phyloP scores from a whole-genome alignment of 1,140 invertebrate species.

The Drosophila kurseongensis region DNA sequence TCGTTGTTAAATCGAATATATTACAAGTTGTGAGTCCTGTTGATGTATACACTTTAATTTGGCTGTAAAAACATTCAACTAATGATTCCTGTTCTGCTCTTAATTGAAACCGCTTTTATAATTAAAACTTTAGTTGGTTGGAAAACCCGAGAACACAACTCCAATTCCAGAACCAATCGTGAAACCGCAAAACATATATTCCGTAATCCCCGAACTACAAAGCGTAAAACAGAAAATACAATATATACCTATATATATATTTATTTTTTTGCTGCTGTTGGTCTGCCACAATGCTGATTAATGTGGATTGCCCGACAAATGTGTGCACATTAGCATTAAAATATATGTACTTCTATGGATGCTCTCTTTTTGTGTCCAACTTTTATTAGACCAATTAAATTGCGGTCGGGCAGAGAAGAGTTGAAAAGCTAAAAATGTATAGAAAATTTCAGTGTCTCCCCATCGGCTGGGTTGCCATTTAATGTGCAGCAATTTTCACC shows the following conservation, averaged over 20 bases:
- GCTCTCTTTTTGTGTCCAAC: slow-evolving; percentile 48
- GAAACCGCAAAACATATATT: slow-evolving; percentile 65
- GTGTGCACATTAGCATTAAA: slow-evolving; percentile 81
- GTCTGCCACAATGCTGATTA: slow-evolving; percentile 70
- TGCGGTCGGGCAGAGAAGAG: slow-evolving; percentile 50
- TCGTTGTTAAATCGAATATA: too few relatives aligned
- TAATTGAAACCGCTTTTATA: slow-evolving; percentile 38
- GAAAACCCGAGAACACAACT: slow-evolving; percentile 10
- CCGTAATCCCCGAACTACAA: slow-evolving; percentile 54
- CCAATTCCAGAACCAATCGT: slow-evolving; percentile 4
- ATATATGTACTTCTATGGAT: slow-evolving; percentile 21
- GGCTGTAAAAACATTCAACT: too few relatives aligned
- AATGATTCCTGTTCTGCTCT: slow-evolving; percentile 2
- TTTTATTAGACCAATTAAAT: slow-evolving; percentile 81
- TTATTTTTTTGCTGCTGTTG: slow-evolving; percentile 23
- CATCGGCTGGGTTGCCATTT: slow-evolving; percentile 56
- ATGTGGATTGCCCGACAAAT: slow-evolving; percentile 72
- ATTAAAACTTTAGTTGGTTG: slow-evolving; percentile 34
- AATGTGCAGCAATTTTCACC: slow-evolving; percentile 78
- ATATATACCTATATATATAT: slow-evolving; percentile 21
- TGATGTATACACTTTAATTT: too few relatives aligned
- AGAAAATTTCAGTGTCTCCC: slow-evolving; percentile 28
- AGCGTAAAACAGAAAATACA: slow-evolving; percentile 18
- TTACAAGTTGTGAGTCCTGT: too few relatives aligned
- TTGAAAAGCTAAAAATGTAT: slow-evolving; percentile 30